A percentile compares a stretch with the other conserved stretches of the same genome.
phyloP scores from a whole-genome alignment of 2,888 invertebrate species.

The Siphonodentalium dalli region DNA sequence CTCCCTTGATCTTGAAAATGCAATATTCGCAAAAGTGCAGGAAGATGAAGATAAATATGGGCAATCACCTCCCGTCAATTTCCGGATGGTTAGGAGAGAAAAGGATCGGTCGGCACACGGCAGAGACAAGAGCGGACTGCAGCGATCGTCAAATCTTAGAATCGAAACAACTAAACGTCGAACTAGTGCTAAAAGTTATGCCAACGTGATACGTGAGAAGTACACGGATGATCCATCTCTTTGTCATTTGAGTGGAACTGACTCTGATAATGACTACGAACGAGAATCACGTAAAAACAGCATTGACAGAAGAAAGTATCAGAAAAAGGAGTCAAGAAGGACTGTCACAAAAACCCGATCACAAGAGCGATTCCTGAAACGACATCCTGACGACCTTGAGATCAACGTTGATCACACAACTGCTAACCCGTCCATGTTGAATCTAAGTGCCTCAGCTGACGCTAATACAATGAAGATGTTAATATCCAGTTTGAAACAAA shows the following conservation, averaged over 20 bases:
- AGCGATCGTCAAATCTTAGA: too few species aligned
- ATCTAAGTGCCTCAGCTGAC: conserved; percentile 29
- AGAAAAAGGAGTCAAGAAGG: conserved; percentile 42
- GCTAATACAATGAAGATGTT: conserved; percentile 34
- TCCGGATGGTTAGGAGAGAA: too few species aligned
- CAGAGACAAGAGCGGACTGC: too few species aligned
- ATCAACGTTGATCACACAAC: conserved; percentile 25
- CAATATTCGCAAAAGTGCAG: too few species aligned
- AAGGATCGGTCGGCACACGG: too few species aligned
- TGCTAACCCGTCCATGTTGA: conserved; percentile 35
- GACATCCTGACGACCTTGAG: conserved; percentile 38
- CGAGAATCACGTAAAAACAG: conserved; percentile 36
- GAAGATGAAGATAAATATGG: too few species aligned
- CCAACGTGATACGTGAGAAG: conserved; percentile 47
- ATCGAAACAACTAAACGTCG: too few species aligned
- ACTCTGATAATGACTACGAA: conserved; percentile 52
- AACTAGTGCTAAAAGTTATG: conserved; percentile 20
- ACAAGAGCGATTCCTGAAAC: conserved; percentile 41
- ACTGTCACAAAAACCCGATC: conserved; percentile 36
- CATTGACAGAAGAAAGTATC: conserved; percentile 41
- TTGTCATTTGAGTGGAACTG: conserved; percentile 42
- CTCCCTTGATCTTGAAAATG: too few species aligned
- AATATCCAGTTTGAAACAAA: conserved; percentile 6
- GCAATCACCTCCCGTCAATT: too few species aligned
- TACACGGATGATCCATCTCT: conserved; percentile 41